phyloP scores from a whole-genome alignment of 2,113 vertebrate species.

The Xiphophorus hellerii region DNA sequence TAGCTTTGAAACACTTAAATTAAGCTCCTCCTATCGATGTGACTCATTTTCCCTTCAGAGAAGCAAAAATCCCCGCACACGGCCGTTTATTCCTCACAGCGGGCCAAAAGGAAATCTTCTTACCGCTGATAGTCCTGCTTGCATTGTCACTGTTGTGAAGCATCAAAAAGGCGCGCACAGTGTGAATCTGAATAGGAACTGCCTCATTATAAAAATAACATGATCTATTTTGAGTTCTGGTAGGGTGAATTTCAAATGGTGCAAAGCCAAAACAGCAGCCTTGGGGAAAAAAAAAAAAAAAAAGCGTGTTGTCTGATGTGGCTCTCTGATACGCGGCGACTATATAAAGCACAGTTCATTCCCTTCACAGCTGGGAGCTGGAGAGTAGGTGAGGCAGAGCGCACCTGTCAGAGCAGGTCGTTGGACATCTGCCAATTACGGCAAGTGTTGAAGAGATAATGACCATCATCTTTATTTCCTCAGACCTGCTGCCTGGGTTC shows the following conservation, averaged over 20 bases:
- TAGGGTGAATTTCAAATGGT: constrained; percentile 9
- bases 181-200: constrained; percentile 22
- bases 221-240: neutral
- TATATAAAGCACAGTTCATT: constrained; percentile 17
- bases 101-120: constrained; percentile 23
- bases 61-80: constrained; percentile 23
- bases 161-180: constrained; percentile 16
- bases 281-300: too few relatives aligned
- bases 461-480: constrained; percentile 66
- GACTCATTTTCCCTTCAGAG: constrained; percentile 35
- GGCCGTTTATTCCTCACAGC: constrained; percentile 11
- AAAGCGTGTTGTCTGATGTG: constrained; percentile 16
- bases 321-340: neutral
- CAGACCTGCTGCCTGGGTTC: constrained; percentile 49
- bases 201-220: neutral
- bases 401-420: constrained; percentile 32
- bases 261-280: neutral
- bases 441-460: constrained; percentile 58
- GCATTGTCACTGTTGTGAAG: constrained; percentile 13
- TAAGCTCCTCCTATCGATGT: constrained; percentile 36
- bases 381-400: constrained; percentile 20
- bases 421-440: constrained; percentile 55
- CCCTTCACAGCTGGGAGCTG: constrained; percentile 17
- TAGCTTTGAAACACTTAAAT: constrained; percentile 58
- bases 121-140: constrained; percentile 2